Percentiles rank a stretch among this genome's conserved stretches.
Evolutionary conservation across 2,113 vertebrate species (phyloP).

Genomic region (Macrotus californicus): DNA sequence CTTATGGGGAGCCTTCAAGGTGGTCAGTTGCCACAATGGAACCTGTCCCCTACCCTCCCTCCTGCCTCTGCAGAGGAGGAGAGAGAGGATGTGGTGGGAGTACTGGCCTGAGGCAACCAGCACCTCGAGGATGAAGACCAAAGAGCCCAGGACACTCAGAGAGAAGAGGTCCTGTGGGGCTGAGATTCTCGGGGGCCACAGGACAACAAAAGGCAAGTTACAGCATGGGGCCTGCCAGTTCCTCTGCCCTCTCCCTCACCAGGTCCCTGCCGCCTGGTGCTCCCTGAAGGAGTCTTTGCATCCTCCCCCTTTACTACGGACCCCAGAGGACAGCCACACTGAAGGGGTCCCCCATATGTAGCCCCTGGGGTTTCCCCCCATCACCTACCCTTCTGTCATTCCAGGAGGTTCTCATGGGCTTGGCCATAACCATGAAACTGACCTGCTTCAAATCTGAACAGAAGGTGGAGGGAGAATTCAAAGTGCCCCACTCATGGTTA

Average conservation of each 20-base stretch:
- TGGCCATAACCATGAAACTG: background rate
- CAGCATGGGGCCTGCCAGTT: too few species aligned
- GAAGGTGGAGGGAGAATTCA: background rate
- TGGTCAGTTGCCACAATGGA: rapidly evolving
- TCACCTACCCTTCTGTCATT: background rate
- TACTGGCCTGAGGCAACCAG: background rate
- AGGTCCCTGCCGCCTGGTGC: background rate
- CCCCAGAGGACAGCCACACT: background rate
- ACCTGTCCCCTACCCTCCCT: background rate
- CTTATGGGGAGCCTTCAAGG: background rate
- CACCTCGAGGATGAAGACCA: background rate
- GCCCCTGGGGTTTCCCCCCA: background rate
- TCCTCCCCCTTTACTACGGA: background rate
- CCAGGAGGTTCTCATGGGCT: background rate
- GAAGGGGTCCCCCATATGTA: background rate
- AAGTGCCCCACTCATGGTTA: background rate
- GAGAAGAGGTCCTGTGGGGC: background rate
- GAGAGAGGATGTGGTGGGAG: background rate
- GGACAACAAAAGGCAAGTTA: background rate
- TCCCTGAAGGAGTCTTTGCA: background rate
- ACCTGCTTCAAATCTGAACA: background rate
- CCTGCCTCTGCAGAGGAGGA: background rate
- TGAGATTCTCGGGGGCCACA: background rate
- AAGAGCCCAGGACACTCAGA: background rate
- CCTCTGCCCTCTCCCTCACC: background rate